Conservation (phyloP, 2,888 invertebrate species). For the Orchesella flavescens region DNA sequence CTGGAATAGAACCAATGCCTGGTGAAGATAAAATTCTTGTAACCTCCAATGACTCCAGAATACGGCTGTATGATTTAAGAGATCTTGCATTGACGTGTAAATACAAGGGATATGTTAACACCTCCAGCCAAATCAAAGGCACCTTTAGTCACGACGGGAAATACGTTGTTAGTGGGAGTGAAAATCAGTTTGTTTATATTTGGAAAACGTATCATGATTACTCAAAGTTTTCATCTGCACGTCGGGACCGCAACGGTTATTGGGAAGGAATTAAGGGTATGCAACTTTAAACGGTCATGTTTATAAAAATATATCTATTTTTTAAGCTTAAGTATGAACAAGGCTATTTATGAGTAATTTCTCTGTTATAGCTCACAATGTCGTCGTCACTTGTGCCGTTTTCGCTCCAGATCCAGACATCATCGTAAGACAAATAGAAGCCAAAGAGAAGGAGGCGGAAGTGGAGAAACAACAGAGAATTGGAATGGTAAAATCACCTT, state of each 20-base stretch:
- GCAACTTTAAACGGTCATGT: background rate
- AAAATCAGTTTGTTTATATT: conserved; percentile 97
- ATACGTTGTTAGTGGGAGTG: conserved; percentile 97
- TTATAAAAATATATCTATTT: background rate
- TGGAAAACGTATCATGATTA: conserved; percentile 98
- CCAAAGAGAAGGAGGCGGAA: conserved; percentile 72
- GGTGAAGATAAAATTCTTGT: conserved; percentile 93
- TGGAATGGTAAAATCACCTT: conserved; percentile 71
- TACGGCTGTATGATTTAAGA: conserved; percentile 94
- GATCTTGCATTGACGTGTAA: conserved; percentile 96
- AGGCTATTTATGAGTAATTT: too few relatives aligned
- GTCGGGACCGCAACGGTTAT: conserved; percentile 95
- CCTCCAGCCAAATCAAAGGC: conserved; percentile 97
- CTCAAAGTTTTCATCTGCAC: conserved; percentile 91
- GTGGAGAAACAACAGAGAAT: conserved; percentile 70
- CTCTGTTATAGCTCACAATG: conserved; percentile 84
- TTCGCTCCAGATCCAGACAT: conserved; percentile 97
- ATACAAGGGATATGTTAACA: conserved; percentile 94
- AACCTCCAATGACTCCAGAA: conserved; percentile 97
- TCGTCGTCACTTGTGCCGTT: conserved; percentile 96
- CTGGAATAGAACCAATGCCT: conserved; percentile 97
- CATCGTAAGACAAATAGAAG: conserved; percentile 80
- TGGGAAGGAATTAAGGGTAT: conserved; percentile 93
- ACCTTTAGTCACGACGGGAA: conserved; percentile 93
- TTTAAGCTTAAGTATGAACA: too few relatives aligned